Base-by-base conservation (phyloP, 2,888 invertebrate genomes). In the Formica aserva region DNA sequence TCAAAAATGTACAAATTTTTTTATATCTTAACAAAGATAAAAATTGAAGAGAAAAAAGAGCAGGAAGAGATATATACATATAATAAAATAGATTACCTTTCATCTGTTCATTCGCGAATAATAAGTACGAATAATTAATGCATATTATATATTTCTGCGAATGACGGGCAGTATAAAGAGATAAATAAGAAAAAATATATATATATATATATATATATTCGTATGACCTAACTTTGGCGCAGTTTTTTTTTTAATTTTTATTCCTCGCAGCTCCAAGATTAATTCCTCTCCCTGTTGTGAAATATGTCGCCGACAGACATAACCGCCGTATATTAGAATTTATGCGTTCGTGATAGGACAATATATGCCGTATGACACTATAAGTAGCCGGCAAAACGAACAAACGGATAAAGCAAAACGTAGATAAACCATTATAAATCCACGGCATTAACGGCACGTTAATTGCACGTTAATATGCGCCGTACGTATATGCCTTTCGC, bases 311-410 rank as follows among this genome's bases (percentile, higher is more conserved):
- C 26, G 45, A 32, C 45, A 60, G 9, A 18, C 22, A 32, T 13
- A 69, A 35, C 41, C 11, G 32, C 18, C 8, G n/a, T 45, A 9
- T 35, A 69, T 69, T 78, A 32, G 22, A 45, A 69, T 78, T 69
- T 78, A 78, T 78, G 57, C 26, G 41, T 57, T 67, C 60, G 57
- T 55, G 60, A 69, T 62, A 57, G 45, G 5, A 62, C 69, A 60
- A 78, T 62, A 35, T 45, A 45, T 26, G 18, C 32, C 22, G 41
- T 0, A 32, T 18, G 41, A 35, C 13, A 35, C 32, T 60, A 45
- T 22, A 41, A 45, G 38, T 32, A n/a, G 41, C 18, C 2, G 11
- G 11, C 26, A 52, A 66, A 38, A 45, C 35, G 57, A 76, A 41
- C 6, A 22, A 77, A 57, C 8, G 13, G 69, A 69, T 29, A 41